Evolutionary conservation across 2,797 vertebrate species (phyloP), one percentile per base, ranked within the genome.

Genomic region (Buceros bicornis): DNA sequence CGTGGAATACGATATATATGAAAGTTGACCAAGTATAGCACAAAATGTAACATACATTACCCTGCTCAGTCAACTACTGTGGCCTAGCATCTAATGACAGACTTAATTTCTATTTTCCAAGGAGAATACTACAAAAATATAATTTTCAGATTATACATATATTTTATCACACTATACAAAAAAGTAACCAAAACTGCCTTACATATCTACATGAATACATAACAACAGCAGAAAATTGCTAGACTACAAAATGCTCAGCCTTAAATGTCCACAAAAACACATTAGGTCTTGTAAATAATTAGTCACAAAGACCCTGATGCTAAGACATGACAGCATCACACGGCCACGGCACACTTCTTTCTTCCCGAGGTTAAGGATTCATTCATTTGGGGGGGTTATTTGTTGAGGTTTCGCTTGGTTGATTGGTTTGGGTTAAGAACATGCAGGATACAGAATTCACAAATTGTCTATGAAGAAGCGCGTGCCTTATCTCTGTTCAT

Each of bases 1-100:
- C 98, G 71, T 97, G 97, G 98, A 99, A 98, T 98, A 98, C 98
- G 86, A 98, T 98, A 98, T 98, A 98, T 98, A 98, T 98, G 98
- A 98, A 98, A 98, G 98, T 98, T 98, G 98, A 98, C 98, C 98
- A 98, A 99, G 97, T 98, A 98, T 81, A 98, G 97, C 97, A 92
- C 92, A 62, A 97, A 97, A 97, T 60, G 78, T 73, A 97, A 97
- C 98, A 97, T 98, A 97, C 96, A 98, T 99, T 98, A 98, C 87
- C 96, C 98, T 96, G 97, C 95, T 97, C 98, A 95, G 97, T 97
- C 98, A 96, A 97, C 98, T 98, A 97, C 97, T 97, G 97, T 98
- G 97, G 98, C 94, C 97, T 77, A 14, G 96, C 95, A 97, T 97
- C 96, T 97, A 97, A 98, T 95, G 97, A 97, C 96, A 95, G 96